Evolutionary conservation across 2,888 invertebrate genomes (phyloP).

Genomic region (Melipona beecheii): DNA sequence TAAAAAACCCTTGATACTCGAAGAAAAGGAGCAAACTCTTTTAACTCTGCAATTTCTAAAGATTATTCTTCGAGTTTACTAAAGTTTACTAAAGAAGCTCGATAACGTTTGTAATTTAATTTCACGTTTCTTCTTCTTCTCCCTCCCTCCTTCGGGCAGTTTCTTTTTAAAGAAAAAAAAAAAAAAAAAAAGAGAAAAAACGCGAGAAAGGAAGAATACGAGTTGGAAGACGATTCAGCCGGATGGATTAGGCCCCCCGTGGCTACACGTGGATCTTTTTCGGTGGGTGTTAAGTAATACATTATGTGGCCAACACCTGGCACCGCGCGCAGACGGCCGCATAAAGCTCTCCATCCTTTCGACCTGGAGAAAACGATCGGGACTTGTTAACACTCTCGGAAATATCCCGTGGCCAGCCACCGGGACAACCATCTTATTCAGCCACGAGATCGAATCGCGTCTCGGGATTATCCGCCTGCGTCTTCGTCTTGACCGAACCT

Average conservation of each 20-base stretch:
- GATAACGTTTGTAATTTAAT: slow-evolving; percentile 32
- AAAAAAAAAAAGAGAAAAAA: not conserved
- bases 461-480: slow-evolving; percentile 31
- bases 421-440: slow-evolving; percentile 49
- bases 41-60: not conserved
- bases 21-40: not conserved
- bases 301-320: slow-evolving; percentile 80
- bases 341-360: slow-evolving; percentile 68
- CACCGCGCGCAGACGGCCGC: slow-evolving; percentile 66
- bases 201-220: slow-evolving; percentile 33
- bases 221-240: slow-evolving; percentile 50
- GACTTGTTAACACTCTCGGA: slow-evolving; percentile 75
- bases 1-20: not conserved
- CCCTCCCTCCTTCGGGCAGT: not conserved
- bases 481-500: not conserved
- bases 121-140: not conserved
- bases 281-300: slow-evolving; percentile 81
- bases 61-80: not conserved
- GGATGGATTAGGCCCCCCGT: slow-evolving; percentile 67
- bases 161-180: slow-evolving; percentile 17
- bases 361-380: slow-evolving; percentile 61
- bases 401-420: slow-evolving; percentile 56
- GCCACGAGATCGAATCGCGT: slow-evolving; percentile 39
- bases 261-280: slow-evolving; percentile 64
- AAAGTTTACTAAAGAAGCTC: slow-evolving; percentile 20